Evolutionary conservation across 2,797 vertebrate species (phyloP).

Genomic region (Poecilia gillii): DNA sequence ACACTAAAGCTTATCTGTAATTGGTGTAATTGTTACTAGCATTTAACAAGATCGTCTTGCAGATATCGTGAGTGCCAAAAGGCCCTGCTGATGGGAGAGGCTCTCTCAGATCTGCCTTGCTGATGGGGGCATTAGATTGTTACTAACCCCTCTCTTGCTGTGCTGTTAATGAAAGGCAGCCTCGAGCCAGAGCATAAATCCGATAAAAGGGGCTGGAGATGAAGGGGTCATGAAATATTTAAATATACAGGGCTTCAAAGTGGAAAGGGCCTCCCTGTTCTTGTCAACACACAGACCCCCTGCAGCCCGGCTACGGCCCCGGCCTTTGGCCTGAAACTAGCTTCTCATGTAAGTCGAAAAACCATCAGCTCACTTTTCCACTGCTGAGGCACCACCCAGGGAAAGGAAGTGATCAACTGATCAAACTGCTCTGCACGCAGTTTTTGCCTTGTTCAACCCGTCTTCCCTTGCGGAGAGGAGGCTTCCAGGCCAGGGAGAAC

Average conservation of each 20-base stretch:
- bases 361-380: constrained; percentile 37
- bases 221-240: constrained; percentile 82
- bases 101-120: constrained; percentile 57
- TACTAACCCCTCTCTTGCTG: constrained; percentile 60
- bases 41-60: constrained; percentile 77
- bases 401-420: constrained; percentile 41
- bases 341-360: constrained; percentile 70
- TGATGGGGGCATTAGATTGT: constrained; percentile 67
- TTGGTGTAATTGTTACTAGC: constrained; percentile 80
- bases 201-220: constrained; percentile 74
- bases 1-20: constrained; percentile 81
- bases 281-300: constrained; percentile 70
- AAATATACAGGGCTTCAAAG: constrained; percentile 82
- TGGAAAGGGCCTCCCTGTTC: constrained; percentile 55
- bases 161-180: constrained; percentile 76
- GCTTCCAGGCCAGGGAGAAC: constrained; percentile 31
- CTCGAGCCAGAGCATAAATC: constrained; percentile 70
- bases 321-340: constrained; percentile 57
- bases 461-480: constrained; percentile 52
- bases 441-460: constrained; percentile 40
- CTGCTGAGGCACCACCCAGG: constrained; percentile 34
- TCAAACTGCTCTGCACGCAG: constrained; percentile 37
- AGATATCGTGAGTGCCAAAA: constrained; percentile 70
- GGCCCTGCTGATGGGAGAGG: constrained; percentile 37
- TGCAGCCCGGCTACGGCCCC: constrained; percentile 44